Evolutionary conservation across 2,797 vertebrate species (phyloP).

Genomic region (Tapera naevia): DNA sequence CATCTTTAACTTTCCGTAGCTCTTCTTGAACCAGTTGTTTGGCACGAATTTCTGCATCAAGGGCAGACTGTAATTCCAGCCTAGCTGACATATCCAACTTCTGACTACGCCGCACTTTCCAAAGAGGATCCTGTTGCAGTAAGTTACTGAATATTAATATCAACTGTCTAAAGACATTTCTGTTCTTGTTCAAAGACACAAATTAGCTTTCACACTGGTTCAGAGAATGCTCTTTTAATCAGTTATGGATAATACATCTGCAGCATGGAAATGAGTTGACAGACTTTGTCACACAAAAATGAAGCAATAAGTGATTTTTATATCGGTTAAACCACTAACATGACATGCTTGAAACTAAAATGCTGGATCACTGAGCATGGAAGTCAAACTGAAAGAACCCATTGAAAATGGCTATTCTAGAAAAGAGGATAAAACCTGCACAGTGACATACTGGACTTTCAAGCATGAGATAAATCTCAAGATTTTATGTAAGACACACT

Average conservation of each 20-base stretch:
- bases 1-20: conserved; percentile 87
- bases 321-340: neutral
- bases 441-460: neutral
- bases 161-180: neutral
- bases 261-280: neutral
- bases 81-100: conserved; percentile 97
- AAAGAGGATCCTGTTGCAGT: conserved; percentile 87
- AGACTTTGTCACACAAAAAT: neutral
- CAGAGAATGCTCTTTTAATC: neutral
- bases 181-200: neutral
- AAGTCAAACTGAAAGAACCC: neutral
- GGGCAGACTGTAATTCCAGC: conserved; percentile 92
- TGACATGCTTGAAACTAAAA: neutral
- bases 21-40: conserved; percentile 95
- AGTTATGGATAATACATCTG: neutral
- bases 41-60: conserved; percentile 94
- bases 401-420: neutral
- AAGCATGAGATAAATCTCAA: neutral
- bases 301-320: neutral
- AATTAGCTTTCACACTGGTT: neutral
- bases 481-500: neutral
- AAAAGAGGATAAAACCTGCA: neutral
- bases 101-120: conserved; percentile 97
- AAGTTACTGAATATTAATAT: neutral
- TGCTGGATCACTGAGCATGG: neutral